phyloP scores from a whole-genome alignment of 2,888 invertebrate species.

The Steinernema hermaphroditum region DNA sequence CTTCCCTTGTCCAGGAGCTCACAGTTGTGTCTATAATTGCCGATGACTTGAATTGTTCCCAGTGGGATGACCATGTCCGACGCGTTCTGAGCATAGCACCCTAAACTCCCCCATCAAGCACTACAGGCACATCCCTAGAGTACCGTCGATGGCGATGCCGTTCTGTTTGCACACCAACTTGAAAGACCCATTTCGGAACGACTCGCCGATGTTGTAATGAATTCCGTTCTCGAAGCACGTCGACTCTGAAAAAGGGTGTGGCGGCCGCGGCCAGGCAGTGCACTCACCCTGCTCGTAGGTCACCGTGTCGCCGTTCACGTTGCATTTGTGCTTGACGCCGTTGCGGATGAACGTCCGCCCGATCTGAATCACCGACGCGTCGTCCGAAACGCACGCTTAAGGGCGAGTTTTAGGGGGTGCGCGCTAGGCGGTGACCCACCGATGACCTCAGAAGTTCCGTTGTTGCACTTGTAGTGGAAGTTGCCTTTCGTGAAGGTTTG shows the following conservation, averaged over 20 bases:
- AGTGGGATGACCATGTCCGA: slow-evolving; percentile 49
- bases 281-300: slow-evolving; percentile 62
- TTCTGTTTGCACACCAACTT: slow-evolving; percentile 57
- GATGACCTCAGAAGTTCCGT: slow-evolving; percentile 65
- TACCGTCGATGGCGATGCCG: slow-evolving; percentile 61
- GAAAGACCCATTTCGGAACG: slow-evolving; percentile 63
- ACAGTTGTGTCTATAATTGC: slow-evolving; percentile 59
- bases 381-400: slow-evolving; percentile 63
- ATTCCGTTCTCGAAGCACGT: slow-evolving; percentile 65
- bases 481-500: slow-evolving; percentile 64
- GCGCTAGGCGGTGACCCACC: slow-evolving; percentile 44
- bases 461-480: slow-evolving; percentile 64
- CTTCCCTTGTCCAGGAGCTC: slow-evolving; percentile 56
- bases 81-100: slow-evolving; percentile 60
- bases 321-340: slow-evolving; percentile 56
- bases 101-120: slow-evolving; percentile 41
- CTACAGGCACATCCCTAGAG: neutral
- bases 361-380: slow-evolving; percentile 62
- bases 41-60: slow-evolving; percentile 59
- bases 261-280: too few species aligned
- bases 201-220: slow-evolving; percentile 63
- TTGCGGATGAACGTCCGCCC: slow-evolving; percentile 56
- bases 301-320: slow-evolving; percentile 58
- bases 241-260: slow-evolving; percentile 46
- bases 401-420: neutral